phyloP scores from a whole-genome alignment of 2,113 vertebrate species.

The Ardeotis arabs region DNA sequence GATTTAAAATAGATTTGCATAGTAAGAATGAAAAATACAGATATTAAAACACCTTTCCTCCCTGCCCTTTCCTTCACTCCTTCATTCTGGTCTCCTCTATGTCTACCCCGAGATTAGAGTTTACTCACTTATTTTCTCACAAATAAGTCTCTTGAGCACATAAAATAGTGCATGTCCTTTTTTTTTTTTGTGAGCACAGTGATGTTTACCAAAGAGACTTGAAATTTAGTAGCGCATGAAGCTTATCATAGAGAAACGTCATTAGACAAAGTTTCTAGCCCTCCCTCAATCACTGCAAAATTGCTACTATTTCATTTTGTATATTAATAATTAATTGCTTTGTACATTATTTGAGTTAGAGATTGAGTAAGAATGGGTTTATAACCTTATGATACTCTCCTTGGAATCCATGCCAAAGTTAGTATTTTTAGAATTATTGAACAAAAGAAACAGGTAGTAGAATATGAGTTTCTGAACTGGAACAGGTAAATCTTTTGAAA shows the following conservation, averaged over 20 bases:
- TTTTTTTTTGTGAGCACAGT: background rate
- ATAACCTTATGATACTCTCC: background rate
- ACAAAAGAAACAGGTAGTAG: background rate
- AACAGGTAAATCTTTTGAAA: background rate
- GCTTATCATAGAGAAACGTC: background rate
- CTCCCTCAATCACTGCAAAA: background rate
- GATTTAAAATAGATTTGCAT: background rate
- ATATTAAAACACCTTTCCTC: background rate
- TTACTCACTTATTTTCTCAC: background rate
- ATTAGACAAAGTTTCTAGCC: background rate
- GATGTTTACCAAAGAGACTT: background rate
- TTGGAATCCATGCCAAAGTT: background rate
- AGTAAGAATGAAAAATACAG: background rate
- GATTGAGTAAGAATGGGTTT: background rate
- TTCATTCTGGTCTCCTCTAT: background rate
- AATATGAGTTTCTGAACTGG: background rate
- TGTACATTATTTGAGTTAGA: background rate
- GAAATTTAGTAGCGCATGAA: background rate
- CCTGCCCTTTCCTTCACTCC: background rate
- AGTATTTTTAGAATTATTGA: background rate
- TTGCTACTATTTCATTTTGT: background rate
- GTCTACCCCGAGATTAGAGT: background rate
- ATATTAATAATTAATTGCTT: background rate
- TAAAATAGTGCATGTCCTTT: background rate
- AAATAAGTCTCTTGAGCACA: background rate